Evolutionary conservation across 2,797 vertebrate genomes (phyloP), one percentile per base, ranked within the genome.

Genomic region (Phataginus tetradactyla): DNA sequence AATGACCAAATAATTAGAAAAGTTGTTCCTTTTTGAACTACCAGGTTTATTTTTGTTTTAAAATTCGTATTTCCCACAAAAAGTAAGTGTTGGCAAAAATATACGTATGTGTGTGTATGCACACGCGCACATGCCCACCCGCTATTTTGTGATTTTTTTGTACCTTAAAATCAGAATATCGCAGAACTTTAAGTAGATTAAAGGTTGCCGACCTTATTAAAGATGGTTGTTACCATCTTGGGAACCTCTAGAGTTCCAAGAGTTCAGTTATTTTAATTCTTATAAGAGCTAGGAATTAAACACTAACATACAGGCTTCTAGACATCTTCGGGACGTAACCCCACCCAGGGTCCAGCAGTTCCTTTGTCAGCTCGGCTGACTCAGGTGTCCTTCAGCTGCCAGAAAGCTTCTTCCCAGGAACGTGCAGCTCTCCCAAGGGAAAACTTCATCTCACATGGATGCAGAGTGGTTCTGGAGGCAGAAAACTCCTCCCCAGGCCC

Each of bases 121-220:
- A 6, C 20, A 4, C 20, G 34, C 12, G 15, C 25, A 4, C 0
- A 6, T 32, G 51, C 45, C 45, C 3, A 32, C 29, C 63, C 9
- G 21, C 59, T 71, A 9, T 59, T 94, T 69, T 53, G 17, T 64
- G 3, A 37, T 61, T 85, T 1, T 59, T 45, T 27, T 84, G 1
- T 80, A 61, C 25, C 53, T 90, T 66, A 85, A 68, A 93, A 86
- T 87, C 61, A 93, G 69, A 90, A 45, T 85, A 15, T n/a, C 66
- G 25, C 57, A 72, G 34, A 83, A 45, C 23, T 81, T 49, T 27
- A 59, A 77, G 79, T 84, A 69, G 37, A 68, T 7, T 3, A 29
- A 66, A 51, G 69, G 75, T 45, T 51, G 32, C 57, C 80, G 55
- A 86, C 32, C 32, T 14, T 74, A 23, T 72, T 74, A 15, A 71